Evolutionary conservation across 2,113 vertebrate genomes (phyloP).

Genomic region (Oryzias curvinotus): DNA sequence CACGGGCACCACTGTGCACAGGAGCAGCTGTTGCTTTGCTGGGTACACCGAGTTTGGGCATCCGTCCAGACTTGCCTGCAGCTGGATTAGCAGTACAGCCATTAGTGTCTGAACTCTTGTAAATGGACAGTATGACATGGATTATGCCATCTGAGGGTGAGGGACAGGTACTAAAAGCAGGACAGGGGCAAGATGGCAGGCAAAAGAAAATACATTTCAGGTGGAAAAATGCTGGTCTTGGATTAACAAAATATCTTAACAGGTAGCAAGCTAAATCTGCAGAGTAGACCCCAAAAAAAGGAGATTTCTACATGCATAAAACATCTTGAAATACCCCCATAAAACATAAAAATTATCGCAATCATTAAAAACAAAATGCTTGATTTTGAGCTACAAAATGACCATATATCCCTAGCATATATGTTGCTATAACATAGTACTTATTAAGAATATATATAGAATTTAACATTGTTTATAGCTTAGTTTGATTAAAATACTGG

Average conservation of each 20-base stretch:
- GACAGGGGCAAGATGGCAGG: conserved; percentile 8
- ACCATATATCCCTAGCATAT: no score
- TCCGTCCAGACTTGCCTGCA: conserved; percentile 57
- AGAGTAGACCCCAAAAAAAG: conserved; percentile 43
- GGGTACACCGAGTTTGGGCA: conserved; percentile 51
- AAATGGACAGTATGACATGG: conserved; percentile 76
- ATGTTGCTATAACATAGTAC: no score
- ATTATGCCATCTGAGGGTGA: conserved; percentile 61
- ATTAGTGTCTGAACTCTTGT: conserved; percentile 76
- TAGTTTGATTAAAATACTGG: no score
- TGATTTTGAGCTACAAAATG: no score
- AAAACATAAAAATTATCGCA: no score
- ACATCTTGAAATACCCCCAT: no score
- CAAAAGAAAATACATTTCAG: conserved; percentile 14
- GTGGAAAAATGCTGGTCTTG: conserved; percentile 11
- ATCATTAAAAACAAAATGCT: no score
- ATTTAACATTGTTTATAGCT: no score
- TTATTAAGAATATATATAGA: no score
- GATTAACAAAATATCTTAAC: conserved; percentile 43
- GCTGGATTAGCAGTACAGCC: conserved; percentile 71
- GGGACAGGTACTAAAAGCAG: conserved; percentile 30
- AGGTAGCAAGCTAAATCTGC: conserved; percentile 27
- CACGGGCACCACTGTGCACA: conserved; percentile 49
- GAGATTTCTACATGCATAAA: no score
- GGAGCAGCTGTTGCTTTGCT: conserved; percentile 59